phyloP scores from a whole-genome alignment of 2,888 invertebrate species.

The Apodemia hepburni region DNA sequence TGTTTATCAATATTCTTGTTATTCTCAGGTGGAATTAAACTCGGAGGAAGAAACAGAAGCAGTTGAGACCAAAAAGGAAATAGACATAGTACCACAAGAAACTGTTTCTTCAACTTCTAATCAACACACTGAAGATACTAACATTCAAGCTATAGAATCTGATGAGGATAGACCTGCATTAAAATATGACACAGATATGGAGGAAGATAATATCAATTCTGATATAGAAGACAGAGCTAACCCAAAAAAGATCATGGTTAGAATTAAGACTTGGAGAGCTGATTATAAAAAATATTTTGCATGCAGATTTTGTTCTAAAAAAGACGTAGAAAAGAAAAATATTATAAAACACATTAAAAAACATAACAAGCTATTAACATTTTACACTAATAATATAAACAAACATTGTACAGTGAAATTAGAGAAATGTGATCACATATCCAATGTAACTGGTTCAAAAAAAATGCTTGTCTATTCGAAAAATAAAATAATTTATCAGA shows the following conservation, averaged over 20 bases:
- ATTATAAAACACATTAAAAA: constrained; percentile 34
- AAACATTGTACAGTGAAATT: constrained; percentile 46
- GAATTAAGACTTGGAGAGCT: constrained; percentile 34
- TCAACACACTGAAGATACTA: neutral
- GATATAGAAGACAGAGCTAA: constrained; percentile 13
- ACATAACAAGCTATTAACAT: constrained; percentile 37
- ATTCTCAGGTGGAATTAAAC: neutral
- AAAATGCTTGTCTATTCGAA: constrained; percentile 44
- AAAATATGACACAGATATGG: neutral
- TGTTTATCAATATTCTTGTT: neutral
- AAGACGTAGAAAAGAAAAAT: constrained; percentile 29
- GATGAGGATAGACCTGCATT: neutral
- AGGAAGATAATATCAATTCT: neutral
- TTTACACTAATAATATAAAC: constrained; percentile 38
- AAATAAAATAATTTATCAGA: constrained; percentile 43
- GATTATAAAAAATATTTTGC: constrained; percentile 40
- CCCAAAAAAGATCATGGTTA: constrained; percentile 22
- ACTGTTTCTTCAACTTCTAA: constrained; percentile 5
- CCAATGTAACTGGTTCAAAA: constrained; percentile 46
- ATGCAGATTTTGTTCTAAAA: constrained; percentile 44
- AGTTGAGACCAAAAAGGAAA: neutral
- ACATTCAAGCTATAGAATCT: neutral
- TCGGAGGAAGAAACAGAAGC: neutral
- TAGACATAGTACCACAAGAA: neutral
- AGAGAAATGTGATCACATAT: constrained; percentile 45